These are phyloP conservation scores for Montipora cactus DNA, from an alignment of 64 coral and sea anemone genomes.

Conservation along the genomic window DNA sequence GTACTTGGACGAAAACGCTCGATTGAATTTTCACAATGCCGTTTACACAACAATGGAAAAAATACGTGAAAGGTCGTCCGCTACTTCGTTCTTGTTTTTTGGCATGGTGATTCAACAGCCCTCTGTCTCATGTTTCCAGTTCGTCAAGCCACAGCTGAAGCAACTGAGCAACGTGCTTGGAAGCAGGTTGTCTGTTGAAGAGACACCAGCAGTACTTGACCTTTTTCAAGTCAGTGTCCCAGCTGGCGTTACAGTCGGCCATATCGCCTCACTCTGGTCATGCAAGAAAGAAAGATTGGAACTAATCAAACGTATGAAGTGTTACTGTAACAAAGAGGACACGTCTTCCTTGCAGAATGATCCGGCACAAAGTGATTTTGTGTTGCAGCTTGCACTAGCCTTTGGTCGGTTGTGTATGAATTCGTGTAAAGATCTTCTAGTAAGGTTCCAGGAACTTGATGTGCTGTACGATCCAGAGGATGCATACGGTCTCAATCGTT, in stretches of 20 bases:
- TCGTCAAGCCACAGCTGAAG: not conserved
- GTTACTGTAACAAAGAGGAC: not conserved
- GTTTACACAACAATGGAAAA: not conserved
- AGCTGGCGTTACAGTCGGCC: not conserved
- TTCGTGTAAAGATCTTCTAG: not conserved
- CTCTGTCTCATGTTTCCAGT: not conserved
- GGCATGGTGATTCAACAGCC: not conserved
- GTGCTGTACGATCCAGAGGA: constrained; percentile 8
- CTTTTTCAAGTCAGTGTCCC: constrained; percentile 4
- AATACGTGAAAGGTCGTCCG: not conserved
- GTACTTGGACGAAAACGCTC: not conserved
- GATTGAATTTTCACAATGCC: not conserved
- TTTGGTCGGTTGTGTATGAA: not conserved
- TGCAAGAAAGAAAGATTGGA: not conserved
- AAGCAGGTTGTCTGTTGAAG: not conserved
- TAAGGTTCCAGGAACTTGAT: not conserved
- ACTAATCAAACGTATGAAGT: not conserved
- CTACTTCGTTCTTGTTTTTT: not conserved
- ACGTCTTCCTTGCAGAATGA: not conserved
- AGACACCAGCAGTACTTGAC: not conserved
- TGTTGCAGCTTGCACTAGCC: not conserved
- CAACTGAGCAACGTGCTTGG: not conserved
- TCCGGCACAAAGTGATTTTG: not conserved
- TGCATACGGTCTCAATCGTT: not conserved
- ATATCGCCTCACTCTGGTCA: constrained; percentile 2